Evolutionary conservation across 1,140 invertebrate genomes (phyloP), one percentile per base, ranked within the genome.

Genomic region (Gryon sp.): DNA sequence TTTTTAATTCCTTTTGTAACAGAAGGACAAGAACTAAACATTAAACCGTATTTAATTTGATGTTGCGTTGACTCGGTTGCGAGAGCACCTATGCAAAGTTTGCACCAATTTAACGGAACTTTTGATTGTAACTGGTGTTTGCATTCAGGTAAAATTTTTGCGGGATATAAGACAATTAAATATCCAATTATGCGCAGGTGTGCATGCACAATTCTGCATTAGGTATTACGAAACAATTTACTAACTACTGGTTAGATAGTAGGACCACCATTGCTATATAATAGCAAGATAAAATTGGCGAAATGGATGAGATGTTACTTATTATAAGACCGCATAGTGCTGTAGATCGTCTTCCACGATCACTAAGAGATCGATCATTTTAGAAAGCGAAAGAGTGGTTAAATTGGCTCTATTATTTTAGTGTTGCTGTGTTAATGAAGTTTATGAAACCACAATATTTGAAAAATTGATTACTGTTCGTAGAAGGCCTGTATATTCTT

Each of bases 301-400:
- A 18, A 11, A 20, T 38, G 11, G n/a, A n/a, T n/a, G n/a, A n/a
- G n/a, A n/a, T n/a, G n/a, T n/a, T n/a, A n/a, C n/a, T 9, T 63
- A 9, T 22, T 26, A 53, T 62, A 22, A 57, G 40, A 20, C 12
- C 36, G n/a, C 16, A 16, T 11, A 20, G 18, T n/a, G 18, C 19
- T 43, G 40, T 43, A 11, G 40, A 24, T 20, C 9, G 40, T 22
- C 18, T 24, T 22, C 2, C 40, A 8, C 40, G 40, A 11, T 43
- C 40, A 11, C 15, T 76, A 7, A 34, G 19, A 2, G 46, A 16
- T 9, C 34, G 19, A 11, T 53, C 50, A 1, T 11, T 38, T 28
- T 79, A 50, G 43, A 70, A 75, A 32, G 72, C 65, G 0, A 72
- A 60, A 22, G 60, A 79, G 45, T 79, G 66, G 66, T 38, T 34